Base-by-base conservation (phyloP, 2,888 invertebrate species). In the Drosophila siamana region DNA sequence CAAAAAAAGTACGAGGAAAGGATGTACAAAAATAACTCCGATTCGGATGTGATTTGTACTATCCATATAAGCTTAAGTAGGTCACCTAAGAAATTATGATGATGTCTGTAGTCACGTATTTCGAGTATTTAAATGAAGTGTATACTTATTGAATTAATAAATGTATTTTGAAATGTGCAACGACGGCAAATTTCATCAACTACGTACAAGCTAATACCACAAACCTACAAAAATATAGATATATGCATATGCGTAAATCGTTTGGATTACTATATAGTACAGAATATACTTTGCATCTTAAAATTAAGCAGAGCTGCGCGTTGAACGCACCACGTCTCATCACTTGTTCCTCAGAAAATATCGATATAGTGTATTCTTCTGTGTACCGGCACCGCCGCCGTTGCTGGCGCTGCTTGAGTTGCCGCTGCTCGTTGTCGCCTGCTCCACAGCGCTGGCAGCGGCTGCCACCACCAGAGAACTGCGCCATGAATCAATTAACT, bases 281-380 rank as follows among this genome's bases (percentile, higher is more conserved):
- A 33, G 11, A 11, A 33, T 33, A 1, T n/a, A n/a, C n/a, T 33
- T 33, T n/a, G 4, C 4, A 62, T 9, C 38, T 50, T 64, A 64
- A 55, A 7, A 33, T n/a, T 75, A 62, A 38, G 28, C 30, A 38
- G 50, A 26, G 46, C 43, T 63, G 56, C 74, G 56, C 74, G 75
- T 75, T 71, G 26, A 15, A 78, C 69, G 78, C 82, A 59, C 60
- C 55, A 62, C 71, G 41, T 16, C n/a, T 33, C 38, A 22, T 94
- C 94, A 94, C 93, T 94, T 94, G 92, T 94, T 94, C 91, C 94
- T 94, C 90, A 95, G 93, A 92, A 95, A 94, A 93, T 95, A 95
- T 92, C 95, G 94, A 91, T 95, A 93, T 81, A 95, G 93, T 81
- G 95, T 94, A 92, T 95, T 95, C 74, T 91, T 91, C 57, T 90